Percentiles rank a stretch among this genome's conserved stretches.
Evolutionary conservation across 1,140 invertebrate species (phyloP).

Genomic region (Danaus plexippus): DNA sequence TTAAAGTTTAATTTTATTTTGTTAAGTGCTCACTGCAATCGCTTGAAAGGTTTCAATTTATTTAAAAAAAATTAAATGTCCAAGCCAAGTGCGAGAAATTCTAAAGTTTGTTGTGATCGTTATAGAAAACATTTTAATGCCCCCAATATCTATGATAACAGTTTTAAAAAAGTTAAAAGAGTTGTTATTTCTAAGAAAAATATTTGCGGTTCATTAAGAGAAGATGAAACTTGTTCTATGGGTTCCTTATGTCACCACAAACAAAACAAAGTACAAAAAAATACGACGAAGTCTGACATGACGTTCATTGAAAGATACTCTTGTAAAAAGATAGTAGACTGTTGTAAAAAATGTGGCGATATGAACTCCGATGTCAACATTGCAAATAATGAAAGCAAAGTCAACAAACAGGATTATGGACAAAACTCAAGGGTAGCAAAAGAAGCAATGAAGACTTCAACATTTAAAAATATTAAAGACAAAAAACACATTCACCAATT

Average conservation of each 20-base stretch:
- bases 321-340: constrained; percentile 20
- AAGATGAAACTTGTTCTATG: constrained; percentile 36
- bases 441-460: constrained; percentile 8
- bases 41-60: too few species aligned
- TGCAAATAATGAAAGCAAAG: too few species aligned
- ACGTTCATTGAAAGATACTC: constrained; percentile 21
- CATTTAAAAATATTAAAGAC: constrained; percentile 2
- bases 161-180: constrained; percentile 25
- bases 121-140: constrained; percentile 20
- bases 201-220: constrained; percentile 1
- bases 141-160: constrained; percentile 9
- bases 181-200: constrained; percentile 30
- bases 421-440: neutral
- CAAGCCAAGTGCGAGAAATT: constrained; percentile 9
- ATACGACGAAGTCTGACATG: constrained; percentile 47
- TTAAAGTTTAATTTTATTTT: too few species aligned
- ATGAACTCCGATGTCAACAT: neutral
- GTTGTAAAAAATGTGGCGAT: constrained; percentile 51
- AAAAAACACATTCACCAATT: constrained; percentile 33
- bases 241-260: constrained; percentile 24
- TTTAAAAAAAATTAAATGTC: constrained; percentile 16
- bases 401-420: too few species aligned
- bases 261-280: constrained; percentile 17
- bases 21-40: too few species aligned
- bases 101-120: constrained; percentile 23